A percentile compares a stretch with the other conserved stretches of the same genome.
These are phyloP conservation scores for Euzetes globulus DNA, from an alignment of 2,888 invertebrate species.

Conservation along the genomic window DNA sequence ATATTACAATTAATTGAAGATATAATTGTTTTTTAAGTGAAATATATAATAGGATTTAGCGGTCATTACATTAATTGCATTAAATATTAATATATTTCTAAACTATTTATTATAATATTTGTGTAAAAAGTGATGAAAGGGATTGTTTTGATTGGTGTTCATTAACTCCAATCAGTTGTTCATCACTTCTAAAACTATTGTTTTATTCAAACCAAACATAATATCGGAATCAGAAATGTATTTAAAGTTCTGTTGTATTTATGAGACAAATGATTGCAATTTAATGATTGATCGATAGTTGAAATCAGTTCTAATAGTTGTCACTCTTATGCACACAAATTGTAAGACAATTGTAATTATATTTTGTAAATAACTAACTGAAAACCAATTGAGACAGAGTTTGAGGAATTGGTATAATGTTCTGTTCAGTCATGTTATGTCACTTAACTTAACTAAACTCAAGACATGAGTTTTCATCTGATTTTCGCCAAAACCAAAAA, in stretches of 20 bases:
- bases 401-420: neutral
- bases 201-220: neutral
- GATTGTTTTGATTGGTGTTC: neutral
- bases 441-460: neutral
- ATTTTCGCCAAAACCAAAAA: neutral
- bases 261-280: neutral
- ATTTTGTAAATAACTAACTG: slow-evolving; percentile 2
- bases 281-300: neutral
- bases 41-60: neutral
- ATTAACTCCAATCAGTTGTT: neutral
- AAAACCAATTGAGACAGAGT: neutral
- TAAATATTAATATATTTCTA: slow-evolving; percentile 7
- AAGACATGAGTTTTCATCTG: neutral
- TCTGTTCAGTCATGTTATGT: neutral
- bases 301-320: neutral
- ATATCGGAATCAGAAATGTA: neutral
- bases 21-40: neutral
- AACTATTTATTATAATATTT: slow-evolving; percentile 1
- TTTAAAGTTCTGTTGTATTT: neutral
- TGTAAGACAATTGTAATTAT: neutral
- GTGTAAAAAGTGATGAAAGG: neutral
- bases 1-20: neutral
- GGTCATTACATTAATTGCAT: neutral
- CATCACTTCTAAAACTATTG: neutral
- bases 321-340: slow-evolving; percentile 1